These are phyloP conservation scores for Neodiprion virginianus DNA, from an alignment of 1,140 invertebrate genomes.

Conservation along the genomic window DNA sequence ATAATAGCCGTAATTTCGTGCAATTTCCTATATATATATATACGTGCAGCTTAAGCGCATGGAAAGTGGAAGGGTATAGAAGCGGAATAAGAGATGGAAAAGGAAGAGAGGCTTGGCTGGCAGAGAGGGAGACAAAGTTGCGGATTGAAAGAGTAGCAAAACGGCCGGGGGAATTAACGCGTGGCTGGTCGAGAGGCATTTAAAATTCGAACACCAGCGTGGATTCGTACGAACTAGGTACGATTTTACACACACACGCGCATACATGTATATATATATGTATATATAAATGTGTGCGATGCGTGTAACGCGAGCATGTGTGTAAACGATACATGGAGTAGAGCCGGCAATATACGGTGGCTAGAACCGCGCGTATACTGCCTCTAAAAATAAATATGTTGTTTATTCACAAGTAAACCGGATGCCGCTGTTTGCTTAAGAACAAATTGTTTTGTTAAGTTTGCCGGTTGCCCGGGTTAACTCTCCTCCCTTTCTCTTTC, in stretches of 20 bases:
- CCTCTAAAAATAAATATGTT: constrained; percentile 65
- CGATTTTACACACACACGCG: no score
- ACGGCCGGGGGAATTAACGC: no score
- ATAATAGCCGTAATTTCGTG: not conserved
- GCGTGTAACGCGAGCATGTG: not conserved
- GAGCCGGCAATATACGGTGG: constrained; percentile 14
- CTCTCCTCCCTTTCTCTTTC: constrained; percentile 18
- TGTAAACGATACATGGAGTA: not conserved
- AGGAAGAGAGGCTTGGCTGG: no score
- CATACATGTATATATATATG: not conserved
- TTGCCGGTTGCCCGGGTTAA: constrained; percentile 45
- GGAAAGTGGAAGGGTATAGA: not conserved
- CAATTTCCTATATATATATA: no score
- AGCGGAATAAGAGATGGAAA: no score
- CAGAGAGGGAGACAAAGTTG: no score
- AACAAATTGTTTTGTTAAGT: constrained; percentile 64
- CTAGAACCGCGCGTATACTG: constrained; percentile 28
- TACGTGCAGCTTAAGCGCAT: not conserved
- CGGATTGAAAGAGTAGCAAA: no score
- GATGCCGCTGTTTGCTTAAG: constrained; percentile 64
- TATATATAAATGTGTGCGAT: not conserved
- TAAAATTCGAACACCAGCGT: no score
- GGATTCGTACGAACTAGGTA: no score
- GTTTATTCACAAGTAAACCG: constrained; percentile 65
- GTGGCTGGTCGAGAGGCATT: no score